phyloP scores from a whole-genome alignment of 2,113 vertebrate species.

The Cyprinodon brontotheroides region DNA sequence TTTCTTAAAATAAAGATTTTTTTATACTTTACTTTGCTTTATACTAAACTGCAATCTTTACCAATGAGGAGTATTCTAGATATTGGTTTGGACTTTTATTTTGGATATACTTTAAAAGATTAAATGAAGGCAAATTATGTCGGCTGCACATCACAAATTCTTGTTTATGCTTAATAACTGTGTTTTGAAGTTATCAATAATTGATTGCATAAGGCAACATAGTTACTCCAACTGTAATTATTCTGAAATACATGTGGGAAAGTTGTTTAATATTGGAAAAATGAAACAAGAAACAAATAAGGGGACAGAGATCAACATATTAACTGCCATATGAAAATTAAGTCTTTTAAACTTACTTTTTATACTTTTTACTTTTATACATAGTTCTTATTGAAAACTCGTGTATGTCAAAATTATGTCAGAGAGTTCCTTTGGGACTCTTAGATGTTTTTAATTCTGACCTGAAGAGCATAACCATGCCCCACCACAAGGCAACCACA shows the following conservation, averaged over 20 bases:
- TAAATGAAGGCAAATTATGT: not conserved
- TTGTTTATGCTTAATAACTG: conserved; percentile 33
- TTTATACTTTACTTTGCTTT: not conserved
- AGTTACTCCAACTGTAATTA: conserved; percentile 30
- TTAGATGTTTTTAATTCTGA: conserved; percentile 23
- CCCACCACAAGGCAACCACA: conserved; percentile 36
- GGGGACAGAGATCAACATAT: not conserved
- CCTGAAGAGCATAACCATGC: conserved; percentile 5
- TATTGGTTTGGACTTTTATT: not conserved
- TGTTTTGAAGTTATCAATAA: conserved; percentile 45
- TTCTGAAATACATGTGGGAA: conserved; percentile 13
- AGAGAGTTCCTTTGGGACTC: conserved; percentile 7
- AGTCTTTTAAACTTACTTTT: not conserved
- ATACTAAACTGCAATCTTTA: not conserved
- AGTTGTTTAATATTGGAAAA: not conserved
- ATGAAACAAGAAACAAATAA: not conserved
- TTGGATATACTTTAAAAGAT: not conserved
- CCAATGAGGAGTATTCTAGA: not conserved
- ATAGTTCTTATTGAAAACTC: not conserved
- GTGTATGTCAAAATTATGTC: not conserved
- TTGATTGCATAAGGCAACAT: conserved; percentile 35
- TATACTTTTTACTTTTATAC: not conserved
- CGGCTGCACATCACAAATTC: conserved; percentile 13
- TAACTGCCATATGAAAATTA: not conserved
- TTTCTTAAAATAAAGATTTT: not conserved